A percentile compares a stretch with the other conserved stretches of the same genome.
Conservation (phyloP, 2,113 vertebrate species). For the Pelodiscus sinensis region DNA sequence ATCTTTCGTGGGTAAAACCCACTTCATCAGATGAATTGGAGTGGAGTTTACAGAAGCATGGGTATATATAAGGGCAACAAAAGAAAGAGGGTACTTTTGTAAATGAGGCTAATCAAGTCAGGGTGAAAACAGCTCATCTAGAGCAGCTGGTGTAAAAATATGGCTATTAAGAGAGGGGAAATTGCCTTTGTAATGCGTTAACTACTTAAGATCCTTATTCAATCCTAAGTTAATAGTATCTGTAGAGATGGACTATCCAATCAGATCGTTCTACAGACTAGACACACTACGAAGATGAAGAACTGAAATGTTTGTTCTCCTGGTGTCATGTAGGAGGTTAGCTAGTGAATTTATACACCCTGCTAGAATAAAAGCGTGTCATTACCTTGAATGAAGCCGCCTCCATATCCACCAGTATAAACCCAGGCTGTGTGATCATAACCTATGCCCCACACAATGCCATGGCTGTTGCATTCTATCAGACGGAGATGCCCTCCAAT, state of each 20-base stretch:
- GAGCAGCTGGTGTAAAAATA: too few relatives aligned
- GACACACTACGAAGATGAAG: neutral
- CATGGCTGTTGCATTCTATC: constrained; percentile 87
- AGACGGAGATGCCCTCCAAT: constrained; percentile 92
- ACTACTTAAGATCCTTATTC: too few relatives aligned
- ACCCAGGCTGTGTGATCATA: constrained; percentile 93
- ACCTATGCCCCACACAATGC: constrained; percentile 94
- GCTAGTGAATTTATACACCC: fast-evolving
- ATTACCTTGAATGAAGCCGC: constrained; percentile 93
- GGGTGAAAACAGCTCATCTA: too few relatives aligned
- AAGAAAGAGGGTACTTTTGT: too few relatives aligned
- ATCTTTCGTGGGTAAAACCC: too few relatives aligned
- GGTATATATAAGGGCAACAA: too few relatives aligned
- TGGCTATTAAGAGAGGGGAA: too few relatives aligned
- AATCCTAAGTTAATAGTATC: neutral
- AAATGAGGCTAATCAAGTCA: too few relatives aligned
- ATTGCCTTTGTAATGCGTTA: too few relatives aligned
- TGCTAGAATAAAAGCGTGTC: fast-evolving
- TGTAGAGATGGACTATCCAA: neutral
- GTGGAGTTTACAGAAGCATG: too few relatives aligned
- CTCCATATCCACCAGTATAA: constrained; percentile 90
- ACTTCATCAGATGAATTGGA: too few relatives aligned
- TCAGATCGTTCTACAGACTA: too few relatives aligned
- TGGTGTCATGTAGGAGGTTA: neutral
- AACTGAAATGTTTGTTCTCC: neutral